Conservation (phyloP, 2,113 vertebrate genomes). For the Tenrec ecaudatus region DNA sequence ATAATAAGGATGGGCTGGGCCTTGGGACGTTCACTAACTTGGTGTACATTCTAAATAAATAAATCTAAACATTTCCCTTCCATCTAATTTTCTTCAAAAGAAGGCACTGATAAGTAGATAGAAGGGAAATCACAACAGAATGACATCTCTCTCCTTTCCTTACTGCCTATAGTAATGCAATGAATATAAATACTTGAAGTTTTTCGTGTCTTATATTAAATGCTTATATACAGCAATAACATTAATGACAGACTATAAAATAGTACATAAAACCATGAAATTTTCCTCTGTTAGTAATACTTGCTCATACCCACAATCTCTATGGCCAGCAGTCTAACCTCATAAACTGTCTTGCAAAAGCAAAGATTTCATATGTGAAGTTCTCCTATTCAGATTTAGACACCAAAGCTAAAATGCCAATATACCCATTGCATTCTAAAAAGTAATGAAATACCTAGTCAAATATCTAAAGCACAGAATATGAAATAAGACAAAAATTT, state of each 20-base stretch:
- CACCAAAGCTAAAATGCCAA: neutral
- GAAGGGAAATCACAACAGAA: neutral
- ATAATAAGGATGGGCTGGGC: neutral
- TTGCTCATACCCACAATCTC: neutral
- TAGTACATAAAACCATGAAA: neutral
- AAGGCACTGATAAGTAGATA: neutral
- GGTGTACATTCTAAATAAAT: neutral
- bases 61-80: neutral
- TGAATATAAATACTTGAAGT: neutral
- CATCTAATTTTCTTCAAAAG: conserved; percentile 15
- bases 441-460: neutral
- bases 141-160: neutral
- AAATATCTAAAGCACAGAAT: conserved; percentile 3
- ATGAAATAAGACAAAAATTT: conserved; percentile 54
- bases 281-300: neutral
- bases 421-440: conserved; percentile 12
- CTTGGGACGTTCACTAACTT: conserved; percentile 1
- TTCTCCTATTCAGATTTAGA: too few species aligned
- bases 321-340: neutral
- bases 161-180: neutral
- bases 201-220: neutral
- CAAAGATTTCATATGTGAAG: neutral
- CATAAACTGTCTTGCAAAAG: neutral
- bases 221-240: neutral
- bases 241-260: conserved; percentile 23